A percentile compares a stretch with the other conserved stretches of the same genome.
Evolutionary conservation across 2,888 invertebrate genomes (phyloP).

Genomic region (Barypeithes pellucidus): DNA sequence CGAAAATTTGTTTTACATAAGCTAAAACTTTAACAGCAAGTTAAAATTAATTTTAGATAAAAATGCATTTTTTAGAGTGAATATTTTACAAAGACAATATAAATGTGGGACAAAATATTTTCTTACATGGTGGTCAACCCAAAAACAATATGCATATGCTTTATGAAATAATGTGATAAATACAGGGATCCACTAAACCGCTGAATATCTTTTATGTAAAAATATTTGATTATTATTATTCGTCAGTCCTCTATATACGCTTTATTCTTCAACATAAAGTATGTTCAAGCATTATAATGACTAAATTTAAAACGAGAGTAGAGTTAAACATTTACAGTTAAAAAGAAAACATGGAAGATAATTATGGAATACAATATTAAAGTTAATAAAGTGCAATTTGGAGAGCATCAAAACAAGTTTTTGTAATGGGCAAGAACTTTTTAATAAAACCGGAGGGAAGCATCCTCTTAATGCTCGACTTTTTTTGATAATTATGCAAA

Average conservation of each 20-base stretch:
- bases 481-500: background rate
- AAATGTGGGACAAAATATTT: too few species aligned
- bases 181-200: background rate
- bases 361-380: background rate
- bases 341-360: constrained; percentile 5
- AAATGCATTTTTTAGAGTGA: too few species aligned
- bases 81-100: too few species aligned
- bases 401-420: background rate
- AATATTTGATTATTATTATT: constrained; percentile 6
- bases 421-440: background rate
- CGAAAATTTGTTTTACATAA: too few species aligned
- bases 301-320: constrained; percentile 17
- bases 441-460: background rate
- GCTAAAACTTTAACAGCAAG: too few species aligned
- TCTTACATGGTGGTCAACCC: background rate
- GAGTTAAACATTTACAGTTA: constrained; percentile 14
- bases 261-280: background rate
- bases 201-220: constrained; percentile 21
- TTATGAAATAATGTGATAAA: constrained; percentile 19
- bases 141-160: constrained; percentile 3
- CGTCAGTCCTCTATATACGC: background rate
- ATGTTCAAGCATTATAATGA: constrained; percentile 7
- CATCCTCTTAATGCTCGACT: background rate
- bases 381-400: constrained; percentile 11
- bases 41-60: too few species aligned